These are phyloP conservation scores for Dicerorhinus sumatrensis DNA, from an alignment of 2,113 vertebrate genomes.

Conservation along the genomic window DNA sequence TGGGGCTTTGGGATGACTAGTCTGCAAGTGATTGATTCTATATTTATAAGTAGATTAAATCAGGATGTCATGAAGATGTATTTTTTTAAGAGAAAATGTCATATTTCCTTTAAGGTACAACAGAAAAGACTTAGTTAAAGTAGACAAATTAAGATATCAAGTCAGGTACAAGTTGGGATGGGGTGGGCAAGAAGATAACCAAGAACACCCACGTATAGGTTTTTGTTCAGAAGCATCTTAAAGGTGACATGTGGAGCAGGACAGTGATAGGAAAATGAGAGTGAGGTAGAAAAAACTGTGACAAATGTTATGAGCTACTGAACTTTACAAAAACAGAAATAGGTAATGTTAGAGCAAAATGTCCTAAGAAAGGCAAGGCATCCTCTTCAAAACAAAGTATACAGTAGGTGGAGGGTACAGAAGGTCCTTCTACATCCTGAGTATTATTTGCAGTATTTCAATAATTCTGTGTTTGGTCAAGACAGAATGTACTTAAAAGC, in stretches of 20 bases:
- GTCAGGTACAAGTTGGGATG: not conserved
- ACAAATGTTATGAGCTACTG: constrained; percentile 21
- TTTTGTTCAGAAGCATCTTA: constrained; percentile 46
- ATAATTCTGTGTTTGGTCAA: constrained; percentile 28
- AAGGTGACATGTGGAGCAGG: not conserved
- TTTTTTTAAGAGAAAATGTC: constrained; percentile 36
- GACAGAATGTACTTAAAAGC: constrained; percentile 3
- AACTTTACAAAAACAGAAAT: constrained; percentile 14
- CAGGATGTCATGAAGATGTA: not conserved
- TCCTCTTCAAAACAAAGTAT: constrained; percentile 7
- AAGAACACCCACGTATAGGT: not conserved
- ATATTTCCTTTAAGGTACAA: constrained; percentile 43
- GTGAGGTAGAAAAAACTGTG: constrained; percentile 9
- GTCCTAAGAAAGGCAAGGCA: not conserved
- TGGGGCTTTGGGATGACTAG: not conserved
- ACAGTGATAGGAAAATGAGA: not conserved
- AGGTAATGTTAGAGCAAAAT: constrained; percentile 19
- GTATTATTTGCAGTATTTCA: not conserved
- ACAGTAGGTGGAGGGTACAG: not conserved
- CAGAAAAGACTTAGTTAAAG: not conserved
- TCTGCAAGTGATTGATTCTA: not conserved
- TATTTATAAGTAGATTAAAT: constrained; percentile 37
- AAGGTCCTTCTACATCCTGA: not conserved
- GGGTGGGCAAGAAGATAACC: not conserved
- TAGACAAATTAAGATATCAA: constrained; percentile 10